Percentiles rank a stretch among this genome's conserved stretches.
phyloP scores from a whole-genome alignment of 2,888 invertebrate genomes.

The Caenorhabditis panamensis region DNA sequence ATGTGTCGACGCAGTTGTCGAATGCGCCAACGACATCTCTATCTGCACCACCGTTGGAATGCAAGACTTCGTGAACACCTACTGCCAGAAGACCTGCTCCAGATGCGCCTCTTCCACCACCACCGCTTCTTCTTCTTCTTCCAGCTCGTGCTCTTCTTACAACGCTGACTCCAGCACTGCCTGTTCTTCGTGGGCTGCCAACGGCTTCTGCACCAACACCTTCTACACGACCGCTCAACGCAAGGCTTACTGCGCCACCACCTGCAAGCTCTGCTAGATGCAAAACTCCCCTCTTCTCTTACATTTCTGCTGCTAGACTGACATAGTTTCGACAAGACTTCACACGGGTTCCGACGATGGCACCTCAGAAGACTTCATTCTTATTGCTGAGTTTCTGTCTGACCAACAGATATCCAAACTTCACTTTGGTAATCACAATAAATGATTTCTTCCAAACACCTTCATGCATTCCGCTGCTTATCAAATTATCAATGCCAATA shows the following conservation, averaged over 20 bases:
- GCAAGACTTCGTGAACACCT: conserved; percentile 50
- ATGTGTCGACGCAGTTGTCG: conserved; percentile 64
- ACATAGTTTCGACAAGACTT: conserved; percentile 19
- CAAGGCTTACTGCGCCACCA: conserved; percentile 50
- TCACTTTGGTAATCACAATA: not conserved
- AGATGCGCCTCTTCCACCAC: conserved; percentile 44
- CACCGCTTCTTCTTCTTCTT: conserved; percentile 26
- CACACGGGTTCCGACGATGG: conserved; percentile 39
- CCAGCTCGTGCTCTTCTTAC: conserved; percentile 42
- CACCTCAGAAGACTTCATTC: not conserved
- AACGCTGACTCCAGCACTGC: conserved; percentile 43
- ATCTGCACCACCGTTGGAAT: conserved; percentile 59
- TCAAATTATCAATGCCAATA: not conserved
- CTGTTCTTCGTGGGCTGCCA: conserved; percentile 35
- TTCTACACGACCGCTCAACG: conserved; percentile 50
- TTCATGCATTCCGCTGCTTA: not conserved
- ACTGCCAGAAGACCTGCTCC: conserved; percentile 70
- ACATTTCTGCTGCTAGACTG: conserved; percentile 22
- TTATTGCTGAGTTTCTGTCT: conserved; percentile 4
- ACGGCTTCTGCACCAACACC: conserved; percentile 54
- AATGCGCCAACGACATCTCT: conserved; percentile 59
- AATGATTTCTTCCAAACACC: conserved; percentile 10
- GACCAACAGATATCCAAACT: conserved; percentile 13
- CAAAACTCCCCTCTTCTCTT: too few relatives aligned
- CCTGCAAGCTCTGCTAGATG: conserved; percentile 52